Evolutionary conservation across 2,113 vertebrate genomes (phyloP).

Genomic region (Mormoops blainvillei): DNA sequence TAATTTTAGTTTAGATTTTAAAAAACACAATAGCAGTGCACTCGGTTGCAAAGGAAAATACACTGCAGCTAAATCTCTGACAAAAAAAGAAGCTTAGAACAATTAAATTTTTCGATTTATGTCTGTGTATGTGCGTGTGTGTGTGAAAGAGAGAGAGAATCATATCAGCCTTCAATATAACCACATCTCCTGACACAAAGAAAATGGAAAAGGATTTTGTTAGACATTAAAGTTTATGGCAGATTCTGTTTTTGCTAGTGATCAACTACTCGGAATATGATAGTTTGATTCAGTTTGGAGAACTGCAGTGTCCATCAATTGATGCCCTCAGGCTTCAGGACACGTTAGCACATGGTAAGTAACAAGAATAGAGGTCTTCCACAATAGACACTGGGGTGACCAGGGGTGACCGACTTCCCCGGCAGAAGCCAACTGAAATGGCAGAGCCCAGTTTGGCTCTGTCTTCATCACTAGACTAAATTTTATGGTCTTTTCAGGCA

Average conservation of each 20-base stretch:
- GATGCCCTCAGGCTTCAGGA: not conserved
- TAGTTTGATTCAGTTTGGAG: not conserved
- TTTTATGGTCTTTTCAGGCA: not conserved
- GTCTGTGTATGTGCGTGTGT: not conserved
- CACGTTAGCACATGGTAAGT: not conserved
- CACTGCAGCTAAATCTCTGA: not conserved
- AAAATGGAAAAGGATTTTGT: not conserved
- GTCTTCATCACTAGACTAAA: not conserved
- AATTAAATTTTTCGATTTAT: not conserved
- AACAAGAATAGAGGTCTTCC: not conserved
- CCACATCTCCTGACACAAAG: not conserved
- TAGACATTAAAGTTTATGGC: not conserved
- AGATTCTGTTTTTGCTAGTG: not conserved
- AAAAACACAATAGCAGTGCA: constrained; percentile 16
- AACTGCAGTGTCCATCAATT: not conserved
- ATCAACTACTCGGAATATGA: not conserved
- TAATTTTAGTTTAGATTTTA: constrained; percentile 17
- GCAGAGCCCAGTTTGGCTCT: not conserved
- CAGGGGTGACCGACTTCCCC: not conserved
- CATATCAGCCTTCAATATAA: not conserved
- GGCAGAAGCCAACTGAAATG: not conserved
- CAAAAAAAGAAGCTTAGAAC: not conserved
- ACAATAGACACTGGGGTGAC: not conserved
- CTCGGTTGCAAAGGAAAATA: constrained; percentile 25
- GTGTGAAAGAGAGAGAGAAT: not conserved